Conservation (phyloP, 2,113 vertebrate genomes). For the Notarius lentiginosus region DNA sequence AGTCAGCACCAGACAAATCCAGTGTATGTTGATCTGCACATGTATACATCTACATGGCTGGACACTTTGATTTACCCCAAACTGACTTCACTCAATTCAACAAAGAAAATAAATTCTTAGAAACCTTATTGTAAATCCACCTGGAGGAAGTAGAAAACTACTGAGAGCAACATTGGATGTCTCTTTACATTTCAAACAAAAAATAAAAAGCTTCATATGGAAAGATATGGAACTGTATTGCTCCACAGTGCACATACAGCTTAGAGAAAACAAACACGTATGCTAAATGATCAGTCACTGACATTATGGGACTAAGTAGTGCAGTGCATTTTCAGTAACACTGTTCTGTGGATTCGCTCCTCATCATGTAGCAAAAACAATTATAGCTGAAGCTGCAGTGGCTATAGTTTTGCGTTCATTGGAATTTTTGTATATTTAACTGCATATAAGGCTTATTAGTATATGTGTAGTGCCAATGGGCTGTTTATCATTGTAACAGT, state of each 20-base stretch:
- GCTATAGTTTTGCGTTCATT: neutral
- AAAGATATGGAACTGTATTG: neutral
- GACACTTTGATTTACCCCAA: neutral
- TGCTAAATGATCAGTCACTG: neutral
- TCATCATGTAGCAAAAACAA: neutral
- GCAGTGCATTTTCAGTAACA: neutral
- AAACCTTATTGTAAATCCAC: neutral
- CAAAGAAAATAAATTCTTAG: neutral
- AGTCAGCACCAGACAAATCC: neutral
- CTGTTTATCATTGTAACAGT: neutral
- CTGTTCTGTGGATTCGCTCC: neutral
- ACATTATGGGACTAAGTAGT: neutral
- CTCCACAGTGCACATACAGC: neutral
- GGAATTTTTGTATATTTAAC: neutral
- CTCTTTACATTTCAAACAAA: neutral
- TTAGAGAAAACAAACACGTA: neutral
- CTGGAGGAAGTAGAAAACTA: neutral
- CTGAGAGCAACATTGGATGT: neutral
- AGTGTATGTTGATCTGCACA: neutral
- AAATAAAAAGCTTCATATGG: neutral
- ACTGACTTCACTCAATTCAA: neutral
- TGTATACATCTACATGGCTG: neutral
- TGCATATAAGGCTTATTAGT: neutral
- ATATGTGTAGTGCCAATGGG: neutral
- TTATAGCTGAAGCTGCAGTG: conserved; percentile 8